Percentiles rank a stretch among this genome's conserved stretches.
Evolutionary conservation across 2,888 invertebrate genomes (phyloP).

Genomic region (Quadriops clusia): DNA sequence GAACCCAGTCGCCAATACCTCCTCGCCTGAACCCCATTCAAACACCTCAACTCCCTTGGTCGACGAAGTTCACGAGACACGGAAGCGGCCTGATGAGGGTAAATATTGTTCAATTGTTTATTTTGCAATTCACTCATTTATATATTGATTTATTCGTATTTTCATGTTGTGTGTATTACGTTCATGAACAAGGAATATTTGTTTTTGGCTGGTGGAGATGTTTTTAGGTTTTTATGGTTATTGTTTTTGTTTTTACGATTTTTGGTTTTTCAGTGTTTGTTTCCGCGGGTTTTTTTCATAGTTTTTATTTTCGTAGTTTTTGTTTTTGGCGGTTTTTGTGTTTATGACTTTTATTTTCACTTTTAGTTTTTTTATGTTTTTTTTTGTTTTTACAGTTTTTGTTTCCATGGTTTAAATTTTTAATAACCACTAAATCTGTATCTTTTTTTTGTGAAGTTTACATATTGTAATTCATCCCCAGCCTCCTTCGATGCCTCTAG

Average conservation of each 20-base stretch:
- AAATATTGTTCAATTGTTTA: conserved; percentile 19
- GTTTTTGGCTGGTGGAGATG: conserved; percentile 2
- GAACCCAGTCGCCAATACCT: conserved; percentile 10
- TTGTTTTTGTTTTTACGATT: conserved; percentile 5
- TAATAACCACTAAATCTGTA: too few relatives aligned
- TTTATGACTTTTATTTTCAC: too few relatives aligned
- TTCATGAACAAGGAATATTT: conserved; percentile 5
- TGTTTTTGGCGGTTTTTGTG: too few relatives aligned
- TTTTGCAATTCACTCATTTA: conserved; percentile 4
- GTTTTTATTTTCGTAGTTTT: too few relatives aligned
- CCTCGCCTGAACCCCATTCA: conserved; percentile 56
- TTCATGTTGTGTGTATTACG: conserved; percentile 7
- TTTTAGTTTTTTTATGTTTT: too few relatives aligned
- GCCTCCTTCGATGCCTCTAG: too few relatives aligned
- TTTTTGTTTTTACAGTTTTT: too few relatives aligned
- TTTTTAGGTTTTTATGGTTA: conserved; percentile 6
- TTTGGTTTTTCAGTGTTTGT: conserved; percentile 6
- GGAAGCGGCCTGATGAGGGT: conserved; percentile 43
- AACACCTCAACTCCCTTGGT: conserved; percentile 52
- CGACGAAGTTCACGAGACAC: conserved; percentile 43
- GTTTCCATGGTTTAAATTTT: too few relatives aligned
- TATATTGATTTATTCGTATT: conserved; percentile 5
- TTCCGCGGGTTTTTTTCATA: too few relatives aligned
- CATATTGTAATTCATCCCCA: too few relatives aligned
- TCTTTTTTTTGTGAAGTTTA: too few relatives aligned